These are phyloP conservation scores for Elysia chlorotica DNA, from an alignment of 1,140 invertebrate species.

Conservation along the genomic window DNA sequence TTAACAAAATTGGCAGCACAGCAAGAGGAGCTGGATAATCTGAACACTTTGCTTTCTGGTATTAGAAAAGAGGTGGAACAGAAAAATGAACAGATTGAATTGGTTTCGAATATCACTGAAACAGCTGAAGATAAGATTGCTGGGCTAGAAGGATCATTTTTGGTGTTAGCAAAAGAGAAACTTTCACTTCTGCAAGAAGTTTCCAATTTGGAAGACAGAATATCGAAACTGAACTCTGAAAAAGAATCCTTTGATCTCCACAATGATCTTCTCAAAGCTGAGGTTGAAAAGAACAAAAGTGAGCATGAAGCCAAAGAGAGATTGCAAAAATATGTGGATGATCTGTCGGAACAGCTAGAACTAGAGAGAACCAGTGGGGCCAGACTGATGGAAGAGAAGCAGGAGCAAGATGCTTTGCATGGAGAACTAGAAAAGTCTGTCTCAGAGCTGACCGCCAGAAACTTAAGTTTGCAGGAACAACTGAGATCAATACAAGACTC, in stretches of 20 bases:
- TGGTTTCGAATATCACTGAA: neutral
- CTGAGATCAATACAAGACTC: too few species aligned
- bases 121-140: neutral
- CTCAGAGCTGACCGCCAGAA: neutral
- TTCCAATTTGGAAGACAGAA: too few species aligned
- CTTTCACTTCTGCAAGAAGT: neutral
- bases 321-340: neutral
- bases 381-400: neutral
- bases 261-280: too few species aligned
- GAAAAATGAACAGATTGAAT: constrained; percentile 7
- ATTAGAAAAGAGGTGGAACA: constrained; percentile 2
- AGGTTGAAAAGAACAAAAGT: neutral
- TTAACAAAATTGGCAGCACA: neutral
- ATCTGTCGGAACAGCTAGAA: neutral
- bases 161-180: neutral
- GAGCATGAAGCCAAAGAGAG: neutral
- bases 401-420: neutral
- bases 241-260: too few species aligned
- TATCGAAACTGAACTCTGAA: too few species aligned
- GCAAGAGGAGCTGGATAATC: neutral
- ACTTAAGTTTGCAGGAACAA: too few species aligned
- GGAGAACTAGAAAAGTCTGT: neutral
- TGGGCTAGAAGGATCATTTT: neutral
- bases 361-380: neutral
- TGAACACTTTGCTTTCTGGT: neutral